These are phyloP conservation scores for Stenodema calcarata DNA, from an alignment of 2,888 invertebrate species.

Conservation along the genomic window DNA sequence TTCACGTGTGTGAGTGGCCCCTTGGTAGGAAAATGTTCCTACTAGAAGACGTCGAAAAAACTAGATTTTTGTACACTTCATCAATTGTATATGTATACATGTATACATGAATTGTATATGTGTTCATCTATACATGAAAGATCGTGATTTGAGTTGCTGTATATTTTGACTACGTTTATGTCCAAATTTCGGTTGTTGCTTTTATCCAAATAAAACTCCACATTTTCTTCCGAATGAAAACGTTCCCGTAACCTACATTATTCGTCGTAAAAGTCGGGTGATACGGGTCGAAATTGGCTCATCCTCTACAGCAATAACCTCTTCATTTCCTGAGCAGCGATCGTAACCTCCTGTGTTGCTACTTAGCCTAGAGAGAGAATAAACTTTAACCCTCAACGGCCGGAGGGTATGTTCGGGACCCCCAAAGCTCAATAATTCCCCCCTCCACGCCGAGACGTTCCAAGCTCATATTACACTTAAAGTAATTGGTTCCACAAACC, in stretches of 20 bases:
- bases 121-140: no score
- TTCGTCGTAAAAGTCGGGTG: neutral
- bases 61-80: no score
- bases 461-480: neutral
- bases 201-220: neutral
- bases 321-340: slow-evolving; percentile 7
- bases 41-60: no score
- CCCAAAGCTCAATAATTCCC: neutral
- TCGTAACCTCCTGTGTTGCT: slow-evolving; percentile 17
- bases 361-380: slow-evolving; percentile 10
- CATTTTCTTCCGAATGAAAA: neutral
- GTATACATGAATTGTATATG: no score
- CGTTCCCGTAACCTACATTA: neutral
- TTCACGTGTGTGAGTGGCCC: no score
- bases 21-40: no score
- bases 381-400: neutral
- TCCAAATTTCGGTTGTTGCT: no score
- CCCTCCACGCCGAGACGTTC: neutral
- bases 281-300: neutral
- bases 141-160: no score
- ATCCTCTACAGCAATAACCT: neutral
- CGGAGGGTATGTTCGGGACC: neutral
- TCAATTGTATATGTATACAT: no score
- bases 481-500: slow-evolving; percentile 10
- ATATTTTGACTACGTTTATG: no score